Evolutionary conservation across 2,113 vertebrate genomes (phyloP), one percentile per base, ranked within the genome.

Genomic region (Oxyura jamaicensis): DNA sequence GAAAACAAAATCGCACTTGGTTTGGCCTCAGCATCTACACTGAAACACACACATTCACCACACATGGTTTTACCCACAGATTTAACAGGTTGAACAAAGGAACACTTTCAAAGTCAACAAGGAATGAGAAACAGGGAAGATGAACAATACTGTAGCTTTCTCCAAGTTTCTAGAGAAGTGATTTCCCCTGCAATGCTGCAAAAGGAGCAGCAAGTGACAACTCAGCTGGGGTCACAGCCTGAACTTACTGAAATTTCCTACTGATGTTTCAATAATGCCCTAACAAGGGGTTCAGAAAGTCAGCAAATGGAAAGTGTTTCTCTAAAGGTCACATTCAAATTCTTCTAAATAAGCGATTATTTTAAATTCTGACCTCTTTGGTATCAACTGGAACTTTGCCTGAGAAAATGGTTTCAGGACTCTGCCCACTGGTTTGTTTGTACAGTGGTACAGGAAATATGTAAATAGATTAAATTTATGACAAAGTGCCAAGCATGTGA

Each of bases 301-400:
- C 79, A 71, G 42, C 20, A 39, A 39, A 90, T 81, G 35, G 36
- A 94, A 94, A 90, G 28, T 1, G 46, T 91, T 95, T 94, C 46
- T 91, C 67, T 67, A 77, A 95, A 95, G 83, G 76, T 94, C 95
- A 96, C 83, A 91, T 88, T 96, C 79, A 88, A 86, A 84, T 53
- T 42, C 48, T 88, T 93, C 46, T 81, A 56, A 94, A 90, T 5
- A 55, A 90, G 56, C 0, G 8, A 83, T 86, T 95, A 55, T 75
- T 94, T 94, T 94, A 55, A 86, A 14, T 88, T 62, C 29, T 8
- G 6, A 95, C 39, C 60, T 88, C 72, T 78, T 86, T 88, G 88
- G 65, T 93, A 94, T 95, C 93, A 96, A 20, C 11, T 81, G 93
- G 42, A 95, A 95, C 85, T 65, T 15, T 62, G 85, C 85, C 90